Base-by-base conservation (phyloP, 2,797 vertebrate species). In the Catamblyrhynchus diadema region DNA sequence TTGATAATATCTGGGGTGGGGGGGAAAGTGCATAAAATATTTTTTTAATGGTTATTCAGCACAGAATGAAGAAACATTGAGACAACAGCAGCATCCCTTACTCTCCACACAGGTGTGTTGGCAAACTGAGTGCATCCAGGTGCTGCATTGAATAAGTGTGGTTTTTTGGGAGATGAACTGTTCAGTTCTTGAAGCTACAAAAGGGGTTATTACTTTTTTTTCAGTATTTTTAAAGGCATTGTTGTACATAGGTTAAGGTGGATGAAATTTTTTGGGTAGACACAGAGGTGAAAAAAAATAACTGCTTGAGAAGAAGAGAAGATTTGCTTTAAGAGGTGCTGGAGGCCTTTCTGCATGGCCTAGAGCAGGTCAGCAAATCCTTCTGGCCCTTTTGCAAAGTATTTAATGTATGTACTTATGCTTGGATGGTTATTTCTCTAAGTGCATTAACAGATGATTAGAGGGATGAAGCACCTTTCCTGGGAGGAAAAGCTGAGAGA, bases 31-130 rank as follows among this genome's bases (percentile, higher is more conserved):
- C 16, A 7, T 18, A 61, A 64, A 57, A 50, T 45, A 19, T 2
- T 4, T 14, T 33, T 48, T 51, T 47, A 19, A 32, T 53, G 23
- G 14, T 73, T 61, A 11, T 48, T 89, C 8, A 30, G 47, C 19
- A 28, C 24, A 74, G 67, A 90, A 57, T 83, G 53, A 84, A 45
- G 45, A 75, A 70, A 66, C 21, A 39, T 4, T 15, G 32, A 79
- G 48, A 33, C 10, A 27, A 13, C 30, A 71, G 33, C 25, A 77
- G 28, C 81, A 33, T 28, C 20, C 18, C 10, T 39, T 48, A 16
- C 2, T 48, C 30, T 72, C 10, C 33, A 12, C 1, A 0, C 9
- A 42, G 32, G 3, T 6, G 3, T 6, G 0, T 27, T 61, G 60
- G 33, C 48, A 41, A 65, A 32, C 51, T 15, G 32, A 62, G 12